Base-by-base conservation (phyloP, 2,888 invertebrate species). In the Hypercompe scribonia region DNA sequence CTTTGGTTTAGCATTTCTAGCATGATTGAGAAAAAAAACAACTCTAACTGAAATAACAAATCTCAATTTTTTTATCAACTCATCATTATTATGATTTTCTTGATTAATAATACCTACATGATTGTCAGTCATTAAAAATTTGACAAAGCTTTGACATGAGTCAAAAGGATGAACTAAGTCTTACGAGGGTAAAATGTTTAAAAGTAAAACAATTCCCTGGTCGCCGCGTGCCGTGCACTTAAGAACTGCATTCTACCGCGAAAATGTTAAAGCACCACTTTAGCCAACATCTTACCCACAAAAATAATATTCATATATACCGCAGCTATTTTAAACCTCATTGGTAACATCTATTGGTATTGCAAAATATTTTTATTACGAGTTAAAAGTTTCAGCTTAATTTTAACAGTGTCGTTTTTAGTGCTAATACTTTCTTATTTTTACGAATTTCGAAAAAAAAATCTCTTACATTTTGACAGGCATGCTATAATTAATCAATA, bases 241-340 rank as follows among this genome's bases (percentile, higher is more conserved):
- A 36, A 68, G 58, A 50, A 67, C 33, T 67, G 83, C 75, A 82
- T 80, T 78, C 73, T 80, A 66, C 73, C 72, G 63, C 15, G 42
- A 80, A 78, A 80, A 67, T 75, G 72, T 81, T 75, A 68, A 70
- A 75, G 75, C 63, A 70, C 65, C 70, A 74, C 74, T 82, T 77
- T 66, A 75, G 61, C 72, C 74, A 79, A 73, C 69, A 69, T 77
- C 72, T 74, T 75, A n/a, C 33, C 67, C 36, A 74, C 61, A n/a
- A 64, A 66, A 71, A 67, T 65, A 24, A 50, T 50, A 21, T 50
- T 50, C 3, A 50, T 74, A 65, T 77, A 72, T 31, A 42, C 66
- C 61, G 65, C 63, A 67, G 65, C 65, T 73, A 69, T 65, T 50
- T 50, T 21, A n/a, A 50, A 50, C 18, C 24, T 50, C 46, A 46